Percentiles rank a stretch among this genome's conserved stretches.
Evolutionary conservation across 2,888 invertebrate species (phyloP).

Genomic region (Rapana venosa): DNA sequence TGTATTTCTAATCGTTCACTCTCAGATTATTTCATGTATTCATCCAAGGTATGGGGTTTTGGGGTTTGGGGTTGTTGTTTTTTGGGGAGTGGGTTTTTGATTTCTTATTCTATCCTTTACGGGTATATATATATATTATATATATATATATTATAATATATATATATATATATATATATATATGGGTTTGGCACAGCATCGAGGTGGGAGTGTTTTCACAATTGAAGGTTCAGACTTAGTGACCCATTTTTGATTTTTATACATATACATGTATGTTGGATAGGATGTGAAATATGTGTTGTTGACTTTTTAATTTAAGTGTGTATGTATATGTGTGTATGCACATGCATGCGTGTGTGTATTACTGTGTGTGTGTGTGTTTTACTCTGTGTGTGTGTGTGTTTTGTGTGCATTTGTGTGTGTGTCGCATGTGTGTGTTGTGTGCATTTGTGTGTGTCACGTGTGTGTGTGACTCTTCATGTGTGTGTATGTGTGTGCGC

Average conservation of each 20-base stretch:
- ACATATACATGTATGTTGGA: not conserved
- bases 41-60: no score
- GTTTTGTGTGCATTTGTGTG: not conserved
- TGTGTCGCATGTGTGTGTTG: not conserved
- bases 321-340: no score
- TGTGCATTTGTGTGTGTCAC: not conserved
- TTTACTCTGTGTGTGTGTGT: not conserved
- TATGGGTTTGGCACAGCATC: not conserved
- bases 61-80: no score
- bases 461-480: not conserved
- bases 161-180: not conserved
- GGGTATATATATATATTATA: no score
- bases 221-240: not conserved
- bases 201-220: not conserved
- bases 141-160: not conserved
- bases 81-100: no score
- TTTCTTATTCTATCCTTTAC: no score
- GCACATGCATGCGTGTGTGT: not conserved
- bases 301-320: not conserved
- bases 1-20: no score
- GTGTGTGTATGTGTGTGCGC: not conserved
- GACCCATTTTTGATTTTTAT: not conserved
- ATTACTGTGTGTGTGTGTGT: not conserved
- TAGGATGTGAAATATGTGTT: not conserved
- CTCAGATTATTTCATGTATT: no score